Conservation (phyloP, 2,113 vertebrate genomes). For the Pseudolaguvia tuberculata region DNA sequence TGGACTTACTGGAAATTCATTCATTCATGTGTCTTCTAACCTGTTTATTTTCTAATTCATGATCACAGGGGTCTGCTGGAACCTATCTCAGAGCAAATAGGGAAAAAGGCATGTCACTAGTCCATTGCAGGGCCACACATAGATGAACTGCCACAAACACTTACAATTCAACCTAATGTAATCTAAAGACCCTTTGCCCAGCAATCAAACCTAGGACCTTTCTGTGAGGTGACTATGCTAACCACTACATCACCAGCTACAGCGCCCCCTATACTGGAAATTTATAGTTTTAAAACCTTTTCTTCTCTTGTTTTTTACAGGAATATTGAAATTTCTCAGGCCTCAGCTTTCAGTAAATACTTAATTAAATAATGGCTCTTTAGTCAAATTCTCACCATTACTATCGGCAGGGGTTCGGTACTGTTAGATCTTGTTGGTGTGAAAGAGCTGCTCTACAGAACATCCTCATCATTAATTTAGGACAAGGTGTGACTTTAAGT, state of each 20-base stretch:
- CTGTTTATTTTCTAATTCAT: too few relatives aligned
- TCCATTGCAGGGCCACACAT: too few relatives aligned
- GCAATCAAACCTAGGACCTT: neutral
- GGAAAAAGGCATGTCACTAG: too few relatives aligned
- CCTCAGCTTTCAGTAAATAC: constrained; percentile 13
- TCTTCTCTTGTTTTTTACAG: neutral
- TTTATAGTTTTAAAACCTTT: neutral
- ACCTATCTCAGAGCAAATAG: too few relatives aligned
- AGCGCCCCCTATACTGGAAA: neutral
- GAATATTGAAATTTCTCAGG: constrained; percentile 2
- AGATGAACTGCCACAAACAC: too few relatives aligned
- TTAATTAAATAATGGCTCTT: constrained; percentile 28
- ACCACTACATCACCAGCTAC: too few relatives aligned
- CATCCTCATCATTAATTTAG: constrained; percentile 10
- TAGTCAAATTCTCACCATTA: constrained; percentile 27
- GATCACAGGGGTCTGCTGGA: too few relatives aligned
- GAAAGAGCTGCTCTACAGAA: constrained; percentile 7
- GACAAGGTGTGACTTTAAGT: constrained; percentile 2
- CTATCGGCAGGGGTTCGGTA: neutral
- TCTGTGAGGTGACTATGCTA: too few relatives aligned
- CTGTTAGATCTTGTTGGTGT: constrained; percentile 4
- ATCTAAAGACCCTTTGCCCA: neutral
- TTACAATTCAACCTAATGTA: too few relatives aligned
- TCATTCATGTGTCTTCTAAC: too few relatives aligned
- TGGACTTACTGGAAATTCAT: too few relatives aligned